Evolutionary conservation across 2,113 vertebrate species (phyloP).

Genomic region (Phalacrocorax pelagicus): DNA sequence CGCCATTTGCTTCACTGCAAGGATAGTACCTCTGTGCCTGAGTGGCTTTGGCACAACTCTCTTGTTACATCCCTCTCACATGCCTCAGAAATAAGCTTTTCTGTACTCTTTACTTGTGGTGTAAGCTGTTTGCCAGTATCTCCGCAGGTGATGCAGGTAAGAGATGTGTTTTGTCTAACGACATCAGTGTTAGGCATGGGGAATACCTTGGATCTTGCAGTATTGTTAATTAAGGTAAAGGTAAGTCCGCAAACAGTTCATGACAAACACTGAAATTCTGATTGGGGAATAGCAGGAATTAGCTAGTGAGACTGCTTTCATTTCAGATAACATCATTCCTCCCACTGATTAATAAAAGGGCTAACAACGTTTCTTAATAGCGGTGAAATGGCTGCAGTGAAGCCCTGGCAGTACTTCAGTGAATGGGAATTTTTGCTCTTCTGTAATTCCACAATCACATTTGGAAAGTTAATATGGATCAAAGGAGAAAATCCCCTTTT

Average conservation of each 20-base stretch:
- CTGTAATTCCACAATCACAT: neutral
- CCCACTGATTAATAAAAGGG: neutral
- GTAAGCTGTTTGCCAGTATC: neutral
- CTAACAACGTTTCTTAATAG: neutral
- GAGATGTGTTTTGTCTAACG: neutral
- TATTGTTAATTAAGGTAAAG: neutral
- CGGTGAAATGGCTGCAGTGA: neutral
- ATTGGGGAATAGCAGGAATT: neutral
- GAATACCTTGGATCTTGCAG: neutral
- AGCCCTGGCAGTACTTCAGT: neutral
- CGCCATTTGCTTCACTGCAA: neutral
- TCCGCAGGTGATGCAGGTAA: neutral
- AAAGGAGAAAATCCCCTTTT: neutral
- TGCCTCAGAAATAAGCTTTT: neutral
- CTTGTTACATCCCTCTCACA: neutral
- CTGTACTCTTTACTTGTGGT: neutral
- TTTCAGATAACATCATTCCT: neutral
- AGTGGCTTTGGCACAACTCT: neutral
- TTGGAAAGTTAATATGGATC: neutral
- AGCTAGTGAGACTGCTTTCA: neutral
- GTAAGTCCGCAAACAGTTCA: neutral
- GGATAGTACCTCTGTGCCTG: fast-evolving
- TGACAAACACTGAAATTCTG: neutral
- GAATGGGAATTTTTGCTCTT: neutral
- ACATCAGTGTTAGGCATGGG: fast-evolving